These are phyloP conservation scores for Carduelis carduelis DNA, from an alignment of 2,797 vertebrate species.

Conservation along the genomic window DNA sequence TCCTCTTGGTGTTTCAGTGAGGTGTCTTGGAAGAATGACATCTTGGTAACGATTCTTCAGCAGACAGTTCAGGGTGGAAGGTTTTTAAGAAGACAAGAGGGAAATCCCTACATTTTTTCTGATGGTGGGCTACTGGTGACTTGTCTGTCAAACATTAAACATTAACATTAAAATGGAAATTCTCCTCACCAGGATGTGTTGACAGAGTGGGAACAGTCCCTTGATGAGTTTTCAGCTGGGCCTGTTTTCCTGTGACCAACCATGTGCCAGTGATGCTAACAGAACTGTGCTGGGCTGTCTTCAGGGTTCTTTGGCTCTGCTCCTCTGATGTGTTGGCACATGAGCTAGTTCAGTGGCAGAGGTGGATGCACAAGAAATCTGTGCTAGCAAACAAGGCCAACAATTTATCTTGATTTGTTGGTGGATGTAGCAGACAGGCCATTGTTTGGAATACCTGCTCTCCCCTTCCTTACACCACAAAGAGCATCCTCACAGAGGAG, in stretches of 20 bases:
- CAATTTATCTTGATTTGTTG: background rate
- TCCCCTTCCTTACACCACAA: accelerated
- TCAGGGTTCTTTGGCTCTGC: background rate
- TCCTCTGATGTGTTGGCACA: background rate
- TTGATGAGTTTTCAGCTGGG: background rate
- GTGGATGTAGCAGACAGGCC: background rate
- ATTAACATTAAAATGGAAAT: background rate
- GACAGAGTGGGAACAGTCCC: background rate
- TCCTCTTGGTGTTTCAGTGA: background rate
- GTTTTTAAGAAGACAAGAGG: background rate
- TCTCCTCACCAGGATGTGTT: background rate
- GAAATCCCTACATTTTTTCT: background rate
- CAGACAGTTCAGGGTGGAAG: background rate
- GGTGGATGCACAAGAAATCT: background rate
- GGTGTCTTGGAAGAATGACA: background rate
- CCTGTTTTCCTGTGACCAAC: background rate
- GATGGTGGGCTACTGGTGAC: background rate
- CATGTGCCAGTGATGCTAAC: background rate
- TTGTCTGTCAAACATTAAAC: background rate
- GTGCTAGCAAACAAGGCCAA: background rate
- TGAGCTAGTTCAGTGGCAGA: background rate
- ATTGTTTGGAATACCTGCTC: background rate
- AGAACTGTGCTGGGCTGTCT: background rate
- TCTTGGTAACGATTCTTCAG: background rate
- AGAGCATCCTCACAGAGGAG: background rate